These are phyloP conservation scores for Coturnix japonica DNA, from an alignment of 2,113 vertebrate species.

Conservation along the genomic window DNA sequence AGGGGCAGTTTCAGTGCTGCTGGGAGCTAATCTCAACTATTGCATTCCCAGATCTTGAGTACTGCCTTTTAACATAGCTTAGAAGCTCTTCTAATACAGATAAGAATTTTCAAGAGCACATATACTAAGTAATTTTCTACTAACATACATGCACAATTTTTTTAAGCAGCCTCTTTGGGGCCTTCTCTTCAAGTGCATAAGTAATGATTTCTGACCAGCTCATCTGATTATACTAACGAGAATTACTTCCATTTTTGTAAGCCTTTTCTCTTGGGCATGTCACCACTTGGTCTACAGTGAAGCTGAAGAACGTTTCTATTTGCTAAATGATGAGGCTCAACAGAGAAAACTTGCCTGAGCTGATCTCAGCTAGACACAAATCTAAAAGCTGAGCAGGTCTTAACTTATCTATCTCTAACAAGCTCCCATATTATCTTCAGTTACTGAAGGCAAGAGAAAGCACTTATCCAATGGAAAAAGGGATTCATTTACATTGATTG, in stretches of 20 bases:
- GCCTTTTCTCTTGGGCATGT: background rate
- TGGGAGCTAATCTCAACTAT: background rate
- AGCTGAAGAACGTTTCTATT: background rate
- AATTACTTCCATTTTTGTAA: background rate
- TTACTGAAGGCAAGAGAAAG: background rate
- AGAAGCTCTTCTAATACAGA: background rate
- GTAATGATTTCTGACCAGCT: background rate
- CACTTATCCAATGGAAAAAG: constrained; percentile 43
- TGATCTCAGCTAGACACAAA: background rate
- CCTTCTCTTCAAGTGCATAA: background rate
- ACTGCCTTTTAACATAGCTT: background rate
- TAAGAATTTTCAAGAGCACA: background rate
- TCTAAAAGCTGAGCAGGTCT: background rate
- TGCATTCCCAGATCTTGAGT: background rate
- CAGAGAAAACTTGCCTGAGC: background rate
- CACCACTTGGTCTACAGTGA: fast-evolving
- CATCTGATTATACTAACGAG: background rate
- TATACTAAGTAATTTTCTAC: background rate
- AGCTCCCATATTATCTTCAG: background rate
- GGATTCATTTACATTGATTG: constrained; percentile 28
- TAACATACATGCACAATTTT: background rate
- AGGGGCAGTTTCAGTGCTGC: background rate
- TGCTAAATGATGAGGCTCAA: background rate
- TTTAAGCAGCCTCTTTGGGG: background rate
- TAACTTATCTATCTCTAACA: background rate